Evolutionary conservation across 1,140 invertebrate species (phyloP), one percentile per base, ranked within the genome.

Genomic region (Drosophila repleta): DNA sequence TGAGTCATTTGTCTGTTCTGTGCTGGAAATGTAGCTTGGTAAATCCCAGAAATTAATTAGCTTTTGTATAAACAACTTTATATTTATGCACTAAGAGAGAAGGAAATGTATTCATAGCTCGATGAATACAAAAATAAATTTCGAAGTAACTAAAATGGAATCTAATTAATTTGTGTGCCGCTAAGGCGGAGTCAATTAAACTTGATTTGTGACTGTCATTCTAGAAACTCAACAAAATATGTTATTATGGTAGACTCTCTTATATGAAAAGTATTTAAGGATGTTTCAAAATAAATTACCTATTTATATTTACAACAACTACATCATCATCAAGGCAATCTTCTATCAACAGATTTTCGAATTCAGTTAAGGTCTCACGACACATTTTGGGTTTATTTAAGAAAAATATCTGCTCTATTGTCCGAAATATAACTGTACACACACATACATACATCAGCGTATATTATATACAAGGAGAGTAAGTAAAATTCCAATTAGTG

Each of bases 401-500:
- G 6, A 10, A 45, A 20, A 3, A 20, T 45, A 7, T 2, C 4
- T 17, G 6, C 3, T 46, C 3, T 46, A 20, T 45, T 10, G 17
- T 4, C 8, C 11, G 35, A 3, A 7, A 13, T 37, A 15, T 0
- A 15, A 1, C 15, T 15, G 37, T 8, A 15, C 15, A 5, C 3
- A 46, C 6, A 20, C 10, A 1, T 13, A 21, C 11, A 45, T 29
- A 58, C 26, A 7, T 43, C 8, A 17, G 15, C 4, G 20, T 43
- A 52, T 45, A 32, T 56, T 1, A 29, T 45, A 24, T 57, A 20
- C 8, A 29, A 6, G 17, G 39, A 45, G 18, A 45, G 39, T 7
- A 45, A 29, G 55, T 26, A 45, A 18, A 32, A 52, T 18, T 57
- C 53, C 67, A 70, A 70, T 70, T 70, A 70, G 61, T 39, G 52